Conservation (phyloP, 2,797 vertebrate species). For the Miichthys miiuy region DNA sequence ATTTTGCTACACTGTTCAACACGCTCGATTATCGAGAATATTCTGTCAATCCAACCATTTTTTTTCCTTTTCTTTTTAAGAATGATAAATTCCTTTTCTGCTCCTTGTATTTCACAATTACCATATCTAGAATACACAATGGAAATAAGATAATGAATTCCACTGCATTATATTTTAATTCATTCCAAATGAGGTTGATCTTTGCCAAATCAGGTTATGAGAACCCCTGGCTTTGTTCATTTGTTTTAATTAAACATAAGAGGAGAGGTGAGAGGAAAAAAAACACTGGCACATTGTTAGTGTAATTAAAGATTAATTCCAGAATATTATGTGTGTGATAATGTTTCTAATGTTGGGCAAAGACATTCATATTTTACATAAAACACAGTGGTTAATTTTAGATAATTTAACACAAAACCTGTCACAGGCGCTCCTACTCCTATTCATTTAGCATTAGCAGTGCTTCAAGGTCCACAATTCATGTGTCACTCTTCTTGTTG, state of each 20-base stretch:
- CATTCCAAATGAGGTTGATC: slow-evolving; percentile 73
- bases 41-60: slow-evolving; percentile 33
- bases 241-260: slow-evolving; percentile 81
- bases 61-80: slow-evolving; percentile 26
- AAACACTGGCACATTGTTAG: slow-evolving; percentile 68
- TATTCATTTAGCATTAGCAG: slow-evolving; percentile 47
- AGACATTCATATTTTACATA: slow-evolving; percentile 45
- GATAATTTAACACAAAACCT: slow-evolving; percentile 50
- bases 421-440: slow-evolving; percentile 5
- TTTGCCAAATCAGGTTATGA: slow-evolving; percentile 74
- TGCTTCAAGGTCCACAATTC: slow-evolving; percentile 42
- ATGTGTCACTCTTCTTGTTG: slow-evolving; percentile 41
- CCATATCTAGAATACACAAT: slow-evolving; percentile 49
- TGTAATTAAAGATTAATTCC: slow-evolving; percentile 77
- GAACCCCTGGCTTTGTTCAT: slow-evolving; percentile 79
- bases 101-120: slow-evolving; percentile 22
- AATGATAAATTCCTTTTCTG: slow-evolving; percentile 19
- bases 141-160: slow-evolving; percentile 72
- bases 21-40: slow-evolving; percentile 31
- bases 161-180: slow-evolving; percentile 70
- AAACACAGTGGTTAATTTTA: slow-evolving; percentile 50
- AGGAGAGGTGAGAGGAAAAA: slow-evolving; percentile 65
- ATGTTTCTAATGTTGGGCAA: slow-evolving; percentile 48
- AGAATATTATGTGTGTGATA: slow-evolving; percentile 50
- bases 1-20: slow-evolving; percentile 27